These are phyloP conservation scores for Gastrophryne carolinensis DNA, from an alignment of 2,797 vertebrate species.

Conservation along the genomic window DNA sequence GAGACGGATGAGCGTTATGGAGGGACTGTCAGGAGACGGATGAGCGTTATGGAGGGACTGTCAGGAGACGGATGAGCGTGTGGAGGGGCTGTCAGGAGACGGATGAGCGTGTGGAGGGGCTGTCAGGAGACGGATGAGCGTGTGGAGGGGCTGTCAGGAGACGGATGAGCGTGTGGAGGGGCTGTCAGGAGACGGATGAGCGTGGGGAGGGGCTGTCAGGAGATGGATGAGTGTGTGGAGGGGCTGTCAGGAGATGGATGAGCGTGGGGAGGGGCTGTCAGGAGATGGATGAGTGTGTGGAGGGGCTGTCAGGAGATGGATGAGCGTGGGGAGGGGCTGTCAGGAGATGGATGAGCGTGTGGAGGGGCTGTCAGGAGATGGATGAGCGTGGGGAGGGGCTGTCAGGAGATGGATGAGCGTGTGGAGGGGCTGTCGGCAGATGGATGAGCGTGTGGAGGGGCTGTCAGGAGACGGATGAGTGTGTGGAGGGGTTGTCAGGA, in stretches of 20 bases:
- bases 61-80: no score
- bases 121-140: constrained; percentile 22
- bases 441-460: constrained; percentile 22
- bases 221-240: constrained; percentile 18
- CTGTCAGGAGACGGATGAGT: no score
- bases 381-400: constrained; percentile 21
- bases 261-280: constrained; percentile 16
- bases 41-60: no score
- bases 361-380: neutral
- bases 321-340: constrained; percentile 20
- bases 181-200: no score
- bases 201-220: constrained; percentile 10
- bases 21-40: no score
- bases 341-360: constrained; percentile 18
- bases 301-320: neutral
- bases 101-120: constrained; percentile 21
- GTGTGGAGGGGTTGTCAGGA: constrained; percentile 8
- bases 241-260: neutral
- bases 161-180: constrained; percentile 21
- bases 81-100: neutral
- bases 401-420: constrained; percentile 20
- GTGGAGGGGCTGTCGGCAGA: neutral
- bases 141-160: neutral
- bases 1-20: no score
- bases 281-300: constrained; percentile 20